Evolutionary conservation across 1,140 invertebrate species (phyloP).

Genomic region (Belonocnema kinseyi): DNA sequence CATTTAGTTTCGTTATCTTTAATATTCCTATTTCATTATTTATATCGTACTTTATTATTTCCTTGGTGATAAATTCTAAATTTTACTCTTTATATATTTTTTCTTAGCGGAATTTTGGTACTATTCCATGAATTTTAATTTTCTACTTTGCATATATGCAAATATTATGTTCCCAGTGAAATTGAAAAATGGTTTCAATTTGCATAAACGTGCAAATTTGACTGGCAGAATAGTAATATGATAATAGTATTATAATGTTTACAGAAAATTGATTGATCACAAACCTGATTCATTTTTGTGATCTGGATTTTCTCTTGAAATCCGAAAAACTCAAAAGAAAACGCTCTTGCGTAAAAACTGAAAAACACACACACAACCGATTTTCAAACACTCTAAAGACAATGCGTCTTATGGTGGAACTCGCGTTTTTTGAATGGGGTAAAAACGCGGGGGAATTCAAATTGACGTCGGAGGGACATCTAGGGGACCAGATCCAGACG

Average conservation of each 20-base stretch:
- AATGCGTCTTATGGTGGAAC: background rate
- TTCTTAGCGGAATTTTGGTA: too few relatives aligned
- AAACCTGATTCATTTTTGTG: slow-evolving; percentile 5
- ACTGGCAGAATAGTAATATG: too few relatives aligned
- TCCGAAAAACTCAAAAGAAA: background rate
- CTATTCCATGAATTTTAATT: too few relatives aligned
- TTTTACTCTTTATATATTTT: too few relatives aligned
- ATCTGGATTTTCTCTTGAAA: background rate
- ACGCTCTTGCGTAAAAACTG: background rate
- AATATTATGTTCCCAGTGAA: background rate
- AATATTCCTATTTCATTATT: too few relatives aligned
- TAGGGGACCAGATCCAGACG: slow-evolving; percentile 28
- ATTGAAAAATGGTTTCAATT: too few relatives aligned
- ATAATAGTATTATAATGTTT: background rate
- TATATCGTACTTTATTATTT: too few relatives aligned
- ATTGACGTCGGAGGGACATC: slow-evolving; percentile 18
- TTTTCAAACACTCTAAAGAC: too few relatives aligned
- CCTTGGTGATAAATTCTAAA: too few relatives aligned
- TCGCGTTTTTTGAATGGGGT: background rate
- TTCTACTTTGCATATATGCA: background rate
- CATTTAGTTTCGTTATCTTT: too few relatives aligned
- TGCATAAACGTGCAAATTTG: too few relatives aligned
- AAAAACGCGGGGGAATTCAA: slow-evolving; percentile 6
- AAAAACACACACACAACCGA: background rate
- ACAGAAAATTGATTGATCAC: background rate